Base-by-base conservation (phyloP, 2,113 vertebrate species). In the Sprattus sprattus region DNA sequence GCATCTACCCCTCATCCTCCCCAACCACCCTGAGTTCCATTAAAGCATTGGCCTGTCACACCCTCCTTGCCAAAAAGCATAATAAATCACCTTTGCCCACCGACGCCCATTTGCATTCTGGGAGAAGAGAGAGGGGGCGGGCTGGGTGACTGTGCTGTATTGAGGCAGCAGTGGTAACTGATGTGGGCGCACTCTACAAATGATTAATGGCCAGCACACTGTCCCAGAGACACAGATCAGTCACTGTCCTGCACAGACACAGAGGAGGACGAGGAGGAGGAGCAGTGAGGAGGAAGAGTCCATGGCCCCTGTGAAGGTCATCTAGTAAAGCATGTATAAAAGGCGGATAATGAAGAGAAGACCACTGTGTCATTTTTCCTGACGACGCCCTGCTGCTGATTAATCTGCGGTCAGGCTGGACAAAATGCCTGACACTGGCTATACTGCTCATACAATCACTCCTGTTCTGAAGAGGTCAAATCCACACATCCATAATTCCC, bases 151-250 rank as follows among this genome's bases (percentile, higher is more conserved):
- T 86, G 81, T 16, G 50, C 52, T 82, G 80, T 84, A 44, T 82
- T 60, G 54, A 60, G 20, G 18, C n/a, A 25, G 25, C 28, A 13
- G n/a, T 20, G 78, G 60, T 49, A 49, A 82, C 28, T 45, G 67
- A 83, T 88, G 81, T 83, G 81, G 25, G 60, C 50, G 49, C 81
- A 78, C 45, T 75, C 6, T 7, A 28, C 81, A 60, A 9, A 82
- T 84, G 87, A 88, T 88, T 86, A 88, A 88, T 88, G 84, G 71
- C 50, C 6, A 75, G 81, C 52, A 88, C 84, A 83, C 11, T 25
- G 28, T 71, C 71, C n/a, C 71, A 45, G 49, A 71, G 18, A 50
- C 71, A 81, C 83, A 82, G 6, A 75, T 22, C 32, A 4, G 20
- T 50, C 50, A 85, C 57, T 83, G 82, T 88, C 57, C 20, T 2